Evolutionary conservation across 2,888 invertebrate genomes (phyloP).

Genomic region (Proisotoma minuta): DNA sequence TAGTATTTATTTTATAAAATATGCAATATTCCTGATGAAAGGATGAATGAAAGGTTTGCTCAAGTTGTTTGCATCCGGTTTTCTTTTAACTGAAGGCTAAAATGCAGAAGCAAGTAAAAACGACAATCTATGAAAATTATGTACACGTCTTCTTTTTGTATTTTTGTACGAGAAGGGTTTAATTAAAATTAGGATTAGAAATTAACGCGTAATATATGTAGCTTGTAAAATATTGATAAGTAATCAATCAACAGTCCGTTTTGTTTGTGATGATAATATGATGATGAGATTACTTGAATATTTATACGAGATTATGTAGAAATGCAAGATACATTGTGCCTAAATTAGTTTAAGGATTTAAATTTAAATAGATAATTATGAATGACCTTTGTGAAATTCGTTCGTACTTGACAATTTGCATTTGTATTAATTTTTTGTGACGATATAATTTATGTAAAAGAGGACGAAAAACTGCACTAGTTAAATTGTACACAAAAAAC

Average conservation of each 20-base stretch:
- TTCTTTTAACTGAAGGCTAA: not conserved
- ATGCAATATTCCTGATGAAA: conserved; percentile 1
- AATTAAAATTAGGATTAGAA: not conserved
- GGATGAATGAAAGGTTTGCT: not conserved
- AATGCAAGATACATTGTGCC: conserved; percentile 1
- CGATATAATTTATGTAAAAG: not conserved
- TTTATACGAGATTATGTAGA: not conserved
- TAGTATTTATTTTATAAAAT: not conserved
- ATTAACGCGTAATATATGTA: not conserved
- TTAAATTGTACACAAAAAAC: not conserved
- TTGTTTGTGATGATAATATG: conserved; percentile 1
- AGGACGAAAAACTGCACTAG: not conserved
- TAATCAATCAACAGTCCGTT: not conserved
- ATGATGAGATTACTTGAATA: not conserved
- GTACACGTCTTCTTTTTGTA: conserved; percentile 3
- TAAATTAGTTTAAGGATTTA: not conserved
- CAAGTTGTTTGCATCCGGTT: not conserved
- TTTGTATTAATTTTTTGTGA: conserved; percentile 1
- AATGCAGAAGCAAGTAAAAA: not conserved
- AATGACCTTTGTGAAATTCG: not conserved
- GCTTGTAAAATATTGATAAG: not conserved
- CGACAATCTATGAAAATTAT: not conserved
- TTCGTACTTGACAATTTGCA: not conserved
- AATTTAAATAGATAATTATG: not conserved
- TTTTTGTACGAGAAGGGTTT: not conserved